Evolutionary conservation across 2,888 invertebrate species (phyloP).

Genomic region (Parascotia fuliginaria): DNA sequence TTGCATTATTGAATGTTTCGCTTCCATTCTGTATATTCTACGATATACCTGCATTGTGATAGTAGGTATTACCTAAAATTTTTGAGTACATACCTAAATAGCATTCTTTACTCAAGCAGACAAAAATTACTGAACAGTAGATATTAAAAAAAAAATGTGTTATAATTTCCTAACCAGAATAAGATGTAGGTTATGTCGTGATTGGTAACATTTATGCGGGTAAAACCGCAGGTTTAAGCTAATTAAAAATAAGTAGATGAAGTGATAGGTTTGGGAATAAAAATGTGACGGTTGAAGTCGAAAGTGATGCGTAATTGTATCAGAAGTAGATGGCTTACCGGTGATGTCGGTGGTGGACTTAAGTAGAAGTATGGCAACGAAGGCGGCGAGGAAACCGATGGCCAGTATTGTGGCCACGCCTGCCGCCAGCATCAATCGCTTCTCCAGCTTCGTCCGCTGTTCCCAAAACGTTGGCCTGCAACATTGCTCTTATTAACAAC

Average conservation of each 20-base stretch:
- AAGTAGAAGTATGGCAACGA: slow-evolving; percentile 63
- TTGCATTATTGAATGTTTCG: too few species aligned
- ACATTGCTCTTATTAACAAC: slow-evolving; percentile 14
- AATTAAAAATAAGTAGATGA: background rate
- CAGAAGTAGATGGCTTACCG: slow-evolving; percentile 50
- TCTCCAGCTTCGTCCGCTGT: slow-evolving; percentile 72
- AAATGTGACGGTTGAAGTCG: background rate
- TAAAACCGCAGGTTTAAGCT: too few species aligned
- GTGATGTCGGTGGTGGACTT: slow-evolving; percentile 51
- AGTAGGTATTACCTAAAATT: too few species aligned
- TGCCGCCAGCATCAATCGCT: slow-evolving; percentile 62
- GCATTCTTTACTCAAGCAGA: too few species aligned
- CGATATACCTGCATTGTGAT: too few species aligned
- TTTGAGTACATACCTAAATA: too few species aligned
- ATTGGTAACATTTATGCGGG: too few species aligned
- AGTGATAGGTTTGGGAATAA: background rate
- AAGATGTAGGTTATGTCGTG: too few species aligned
- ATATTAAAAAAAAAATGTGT: too few species aligned
- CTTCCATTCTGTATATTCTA: too few species aligned
- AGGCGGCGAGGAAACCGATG: slow-evolving; percentile 70
- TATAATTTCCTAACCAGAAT: too few species aligned
- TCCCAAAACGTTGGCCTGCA: slow-evolving; percentile 75
- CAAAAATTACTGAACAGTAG: too few species aligned
- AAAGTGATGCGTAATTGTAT: background rate
- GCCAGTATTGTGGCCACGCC: slow-evolving; percentile 65